Percentiles rank a stretch among this genome's conserved stretches.
Evolutionary conservation across 2,888 invertebrate genomes (phyloP).

Genomic region (Neelides folsomi): DNA sequence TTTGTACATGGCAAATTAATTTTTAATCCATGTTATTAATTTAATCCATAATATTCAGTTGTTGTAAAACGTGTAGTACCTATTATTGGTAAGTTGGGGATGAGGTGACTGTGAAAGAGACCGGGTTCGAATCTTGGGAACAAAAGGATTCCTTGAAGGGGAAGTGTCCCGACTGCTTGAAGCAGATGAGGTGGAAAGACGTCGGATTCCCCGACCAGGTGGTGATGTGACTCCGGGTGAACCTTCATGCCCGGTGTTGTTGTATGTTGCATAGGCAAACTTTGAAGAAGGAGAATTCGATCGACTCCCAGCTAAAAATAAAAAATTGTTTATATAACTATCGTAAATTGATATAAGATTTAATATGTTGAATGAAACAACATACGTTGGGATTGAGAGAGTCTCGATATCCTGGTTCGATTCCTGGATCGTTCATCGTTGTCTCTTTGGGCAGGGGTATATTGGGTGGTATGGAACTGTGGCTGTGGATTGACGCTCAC

Average conservation of each 20-base stretch:
- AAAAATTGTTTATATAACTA: conserved; percentile 6
- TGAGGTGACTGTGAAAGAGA: conserved; percentile 33
- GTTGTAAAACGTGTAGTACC: background rate
- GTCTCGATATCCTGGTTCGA: conserved; percentile 55
- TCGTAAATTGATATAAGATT: too few species aligned
- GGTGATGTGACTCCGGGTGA: conserved; percentile 16
- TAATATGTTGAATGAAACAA: conserved; percentile 16
- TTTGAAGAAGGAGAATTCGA: conserved; percentile 87
- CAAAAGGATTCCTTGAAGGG: conserved; percentile 25
- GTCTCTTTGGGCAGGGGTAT: conserved; percentile 1
- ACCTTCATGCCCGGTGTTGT: conserved; percentile 16
- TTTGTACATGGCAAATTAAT: too few species aligned
- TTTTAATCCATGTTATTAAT: too few species aligned
- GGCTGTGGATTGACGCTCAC: background rate
- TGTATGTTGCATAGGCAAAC: conserved; percentile 55
- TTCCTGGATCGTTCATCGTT: conserved; percentile 36
- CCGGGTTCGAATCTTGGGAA: conserved; percentile 29
- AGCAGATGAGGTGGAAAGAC: conserved; percentile 29
- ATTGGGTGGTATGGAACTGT: background rate
- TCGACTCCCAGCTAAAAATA: conserved; percentile 65
- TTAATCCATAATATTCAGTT: background rate
- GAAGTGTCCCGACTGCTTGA: conserved; percentile 32
- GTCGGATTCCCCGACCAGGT: conserved; percentile 25
- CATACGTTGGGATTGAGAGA: conserved; percentile 88
- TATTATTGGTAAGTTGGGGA: conserved; percentile 5